Percentiles rank a stretch among this genome's conserved stretches.
These are phyloP conservation scores for Piliocolobus tephrosceles DNA, from an alignment of 2,113 vertebrate genomes.

Conservation along the genomic window DNA sequence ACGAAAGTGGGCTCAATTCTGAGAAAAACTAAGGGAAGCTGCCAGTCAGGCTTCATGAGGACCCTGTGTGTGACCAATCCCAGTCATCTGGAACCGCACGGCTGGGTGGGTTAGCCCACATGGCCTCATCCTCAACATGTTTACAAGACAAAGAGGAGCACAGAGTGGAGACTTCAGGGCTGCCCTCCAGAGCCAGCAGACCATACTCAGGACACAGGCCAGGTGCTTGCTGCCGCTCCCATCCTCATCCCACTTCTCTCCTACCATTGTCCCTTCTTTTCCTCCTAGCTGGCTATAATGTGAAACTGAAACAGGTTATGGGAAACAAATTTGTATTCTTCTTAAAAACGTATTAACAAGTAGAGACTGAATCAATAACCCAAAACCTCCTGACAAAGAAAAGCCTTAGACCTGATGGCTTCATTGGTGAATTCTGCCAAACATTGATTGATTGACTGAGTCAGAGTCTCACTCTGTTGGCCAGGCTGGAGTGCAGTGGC, in stretches of 20 bases:
- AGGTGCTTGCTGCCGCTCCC: neutral
- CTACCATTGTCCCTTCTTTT: neutral
- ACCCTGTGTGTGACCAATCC: no score
- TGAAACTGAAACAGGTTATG: neutral
- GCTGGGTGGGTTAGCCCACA: neutral
- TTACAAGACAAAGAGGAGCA: neutral
- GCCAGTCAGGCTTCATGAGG: neutral
- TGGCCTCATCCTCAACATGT: neutral
- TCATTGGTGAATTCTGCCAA: neutral
- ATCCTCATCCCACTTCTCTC: neutral
- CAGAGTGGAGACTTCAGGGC: neutral
- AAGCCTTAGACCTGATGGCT: neutral
- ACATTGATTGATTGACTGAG: neutral
- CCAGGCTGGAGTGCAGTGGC: no score
- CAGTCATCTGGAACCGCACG: neutral
- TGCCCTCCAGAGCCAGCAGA: neutral
- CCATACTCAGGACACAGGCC: neutral
- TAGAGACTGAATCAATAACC: neutral
- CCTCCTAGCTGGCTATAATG: neutral
- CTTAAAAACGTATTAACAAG: neutral
- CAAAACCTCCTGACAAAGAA: neutral
- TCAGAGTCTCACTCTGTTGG: no score
- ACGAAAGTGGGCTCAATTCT: neutral
- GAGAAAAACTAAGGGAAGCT: neutral
- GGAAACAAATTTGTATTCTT: neutral